phyloP scores from a whole-genome alignment of 2,888 invertebrate species.

The Erebia palarica region DNA sequence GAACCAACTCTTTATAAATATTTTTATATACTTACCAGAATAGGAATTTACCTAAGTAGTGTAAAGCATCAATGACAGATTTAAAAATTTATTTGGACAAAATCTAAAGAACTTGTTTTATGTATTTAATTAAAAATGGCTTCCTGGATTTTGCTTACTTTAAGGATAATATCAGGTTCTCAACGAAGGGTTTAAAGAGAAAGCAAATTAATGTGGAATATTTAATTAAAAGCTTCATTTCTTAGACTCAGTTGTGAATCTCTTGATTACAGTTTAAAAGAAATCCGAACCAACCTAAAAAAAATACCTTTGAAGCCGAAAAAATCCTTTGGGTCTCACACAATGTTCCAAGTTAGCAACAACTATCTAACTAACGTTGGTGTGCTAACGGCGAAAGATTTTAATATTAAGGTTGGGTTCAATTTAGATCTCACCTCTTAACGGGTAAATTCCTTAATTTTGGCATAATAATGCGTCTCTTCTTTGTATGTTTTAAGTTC shows the following conservation, averaged over 20 bases:
- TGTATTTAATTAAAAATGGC: conserved; percentile 25
- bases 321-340: not conserved
- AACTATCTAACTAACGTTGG: too few species aligned
- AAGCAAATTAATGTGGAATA: conserved; percentile 27
- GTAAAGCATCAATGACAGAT: not conserved
- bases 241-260: conserved; percentile 24
- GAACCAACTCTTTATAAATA: too few species aligned
- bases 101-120: conserved; percentile 23
- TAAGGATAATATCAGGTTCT: conserved; percentile 25
- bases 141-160: conserved; percentile 19
- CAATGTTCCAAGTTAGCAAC: too few species aligned
- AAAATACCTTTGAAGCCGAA: conserved; percentile 22
- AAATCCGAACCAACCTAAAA: conserved; percentile 26
- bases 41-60: not conserved
- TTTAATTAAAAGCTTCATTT: conserved; percentile 29
- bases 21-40: too few species aligned
- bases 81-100: conserved; percentile 3
- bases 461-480: too few species aligned
- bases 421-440: too few species aligned
- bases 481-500: too few species aligned
- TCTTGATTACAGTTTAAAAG: conserved; percentile 30
- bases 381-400: not conserved
- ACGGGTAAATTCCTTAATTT: too few species aligned
- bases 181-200: conserved; percentile 18
- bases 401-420: not conserved